phyloP scores from a whole-genome alignment of 2,113 vertebrate genomes.

The Nibea albiflora region DNA sequence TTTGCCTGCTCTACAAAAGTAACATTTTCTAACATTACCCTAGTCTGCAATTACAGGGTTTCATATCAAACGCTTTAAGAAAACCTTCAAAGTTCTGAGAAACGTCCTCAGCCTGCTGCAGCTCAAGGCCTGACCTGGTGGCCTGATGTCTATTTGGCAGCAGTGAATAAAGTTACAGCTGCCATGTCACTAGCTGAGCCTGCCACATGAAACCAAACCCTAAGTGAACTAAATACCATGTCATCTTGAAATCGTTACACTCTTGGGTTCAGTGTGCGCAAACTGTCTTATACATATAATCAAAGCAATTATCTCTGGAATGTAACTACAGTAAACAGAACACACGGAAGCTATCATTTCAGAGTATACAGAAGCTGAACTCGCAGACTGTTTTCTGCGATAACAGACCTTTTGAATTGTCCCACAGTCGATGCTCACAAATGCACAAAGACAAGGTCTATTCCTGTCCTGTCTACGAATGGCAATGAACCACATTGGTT shows the following conservation, averaged over 20 bases:
- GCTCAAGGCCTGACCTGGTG: background rate
- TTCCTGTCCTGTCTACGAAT: constrained; percentile 74
- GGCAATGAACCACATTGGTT: constrained; percentile 39
- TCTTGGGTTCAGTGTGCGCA: background rate
- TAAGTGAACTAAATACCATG: constrained; percentile 7
- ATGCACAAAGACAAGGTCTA: constrained; percentile 65
- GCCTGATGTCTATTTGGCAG: constrained; percentile 14
- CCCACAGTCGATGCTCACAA: constrained; percentile 34
- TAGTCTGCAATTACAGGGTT: background rate
- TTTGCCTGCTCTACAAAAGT: too few species aligned
- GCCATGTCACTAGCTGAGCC: constrained; percentile 4
- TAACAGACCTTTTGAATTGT: constrained; percentile 34
- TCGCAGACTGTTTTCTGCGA: background rate
- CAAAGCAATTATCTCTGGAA: background rate
- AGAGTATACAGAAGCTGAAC: background rate
- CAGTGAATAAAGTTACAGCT: constrained; percentile 18
- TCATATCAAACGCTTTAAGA: background rate
- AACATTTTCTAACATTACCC: background rate
- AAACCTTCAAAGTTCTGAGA: background rate
- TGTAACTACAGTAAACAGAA: background rate
- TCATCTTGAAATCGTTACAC: background rate
- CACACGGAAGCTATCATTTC: background rate
- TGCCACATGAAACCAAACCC: constrained; percentile 39
- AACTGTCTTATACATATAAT: background rate
- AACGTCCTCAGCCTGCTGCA: background rate